phyloP scores from a whole-genome alignment of 2,113 vertebrate genomes.

The Dicrurus megarhynchus region DNA sequence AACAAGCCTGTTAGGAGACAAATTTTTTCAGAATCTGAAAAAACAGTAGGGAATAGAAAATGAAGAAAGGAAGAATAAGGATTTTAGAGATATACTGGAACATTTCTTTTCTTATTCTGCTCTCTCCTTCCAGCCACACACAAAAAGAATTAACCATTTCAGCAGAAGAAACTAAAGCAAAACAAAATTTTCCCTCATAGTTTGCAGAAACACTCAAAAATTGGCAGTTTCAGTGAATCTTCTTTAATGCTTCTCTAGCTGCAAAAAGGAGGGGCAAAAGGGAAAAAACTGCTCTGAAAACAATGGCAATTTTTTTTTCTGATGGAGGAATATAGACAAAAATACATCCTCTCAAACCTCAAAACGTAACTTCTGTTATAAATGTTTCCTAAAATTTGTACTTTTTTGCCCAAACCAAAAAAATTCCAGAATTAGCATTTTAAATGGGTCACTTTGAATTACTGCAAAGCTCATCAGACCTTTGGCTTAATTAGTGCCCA shows the following conservation, averaged over 20 bases:
- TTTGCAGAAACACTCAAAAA: neutral
- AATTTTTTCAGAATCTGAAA: neutral
- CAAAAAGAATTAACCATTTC: neutral
- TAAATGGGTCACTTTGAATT: neutral
- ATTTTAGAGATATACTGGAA: neutral
- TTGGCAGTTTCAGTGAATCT: neutral
- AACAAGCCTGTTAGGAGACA: neutral
- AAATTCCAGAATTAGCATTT: neutral
- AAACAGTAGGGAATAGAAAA: neutral
- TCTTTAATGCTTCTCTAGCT: neutral
- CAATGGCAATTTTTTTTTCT: neutral
- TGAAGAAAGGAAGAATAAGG: neutral
- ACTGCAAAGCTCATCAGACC: neutral
- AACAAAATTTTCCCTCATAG: neutral
- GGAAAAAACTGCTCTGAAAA: neutral
- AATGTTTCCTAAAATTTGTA: neutral
- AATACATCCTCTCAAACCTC: neutral
- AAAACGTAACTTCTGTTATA: neutral
- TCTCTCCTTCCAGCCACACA: neutral
- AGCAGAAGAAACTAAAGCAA: neutral
- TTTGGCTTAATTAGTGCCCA: neutral
- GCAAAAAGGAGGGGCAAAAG: neutral
- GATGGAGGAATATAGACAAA: neutral
- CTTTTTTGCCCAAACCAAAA: neutral
- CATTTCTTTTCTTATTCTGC: neutral